These are phyloP conservation scores for Drosophila sucinea DNA, from an alignment of 1,140 invertebrate species.

Conservation along the genomic window DNA sequence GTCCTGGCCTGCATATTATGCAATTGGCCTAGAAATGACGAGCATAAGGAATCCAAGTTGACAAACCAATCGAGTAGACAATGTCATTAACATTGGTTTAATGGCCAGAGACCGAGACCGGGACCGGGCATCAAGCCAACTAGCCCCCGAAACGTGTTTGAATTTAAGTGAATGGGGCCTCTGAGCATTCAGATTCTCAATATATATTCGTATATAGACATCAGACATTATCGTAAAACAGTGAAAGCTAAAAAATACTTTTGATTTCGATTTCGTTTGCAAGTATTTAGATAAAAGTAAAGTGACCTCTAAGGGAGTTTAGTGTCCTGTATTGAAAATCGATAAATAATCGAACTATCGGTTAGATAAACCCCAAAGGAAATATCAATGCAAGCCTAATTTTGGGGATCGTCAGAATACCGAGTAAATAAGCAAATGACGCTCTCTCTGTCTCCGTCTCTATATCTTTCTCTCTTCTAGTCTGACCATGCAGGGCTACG, in stretches of 20 bases:
- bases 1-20: constrained; percentile 30
- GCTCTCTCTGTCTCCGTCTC: background rate
- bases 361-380: no score
- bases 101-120: background rate
- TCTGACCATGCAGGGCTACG: background rate
- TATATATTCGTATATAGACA: constrained; percentile 2
- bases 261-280: background rate
- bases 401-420: no score
- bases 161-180: constrained; percentile 36
- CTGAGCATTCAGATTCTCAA: background rate
- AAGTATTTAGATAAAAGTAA: no score
- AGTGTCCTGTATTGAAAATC: no score
- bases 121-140: constrained; percentile 16
- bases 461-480: background rate
- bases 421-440: background rate
- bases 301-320: no score
- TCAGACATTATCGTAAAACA: background rate
- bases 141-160: constrained; percentile 35
- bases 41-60: background rate
- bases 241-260: background rate
- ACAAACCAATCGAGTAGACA: constrained; percentile 15
- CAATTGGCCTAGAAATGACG: constrained; percentile 46
- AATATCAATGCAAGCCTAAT: no score
- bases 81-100: constrained; percentile 51
- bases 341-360: no score